These are phyloP conservation scores for Gymnothorax reevesii DNA, from an alignment of 2,797 vertebrate genomes.

Conservation along the genomic window DNA sequence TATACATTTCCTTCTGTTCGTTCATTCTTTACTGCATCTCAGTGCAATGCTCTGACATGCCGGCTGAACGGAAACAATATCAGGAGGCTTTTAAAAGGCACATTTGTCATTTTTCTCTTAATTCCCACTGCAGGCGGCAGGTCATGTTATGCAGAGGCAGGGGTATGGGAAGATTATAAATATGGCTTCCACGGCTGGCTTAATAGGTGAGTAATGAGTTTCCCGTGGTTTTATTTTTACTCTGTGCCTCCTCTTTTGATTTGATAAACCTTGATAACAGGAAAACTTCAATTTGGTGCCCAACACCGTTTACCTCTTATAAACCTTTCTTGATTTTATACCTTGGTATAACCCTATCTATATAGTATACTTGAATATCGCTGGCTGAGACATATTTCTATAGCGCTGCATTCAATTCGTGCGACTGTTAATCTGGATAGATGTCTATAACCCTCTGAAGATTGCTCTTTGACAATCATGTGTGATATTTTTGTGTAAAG, in stretches of 20 bases:
- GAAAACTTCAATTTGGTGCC: slow-evolving; percentile 55
- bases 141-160: slow-evolving; percentile 91
- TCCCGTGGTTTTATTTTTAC: slow-evolving; percentile 49
- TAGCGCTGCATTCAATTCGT: neutral
- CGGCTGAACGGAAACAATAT: slow-evolving; percentile 80
- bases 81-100: slow-evolving; percentile 80
- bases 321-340: slow-evolving; percentile 5
- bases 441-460: neutral
- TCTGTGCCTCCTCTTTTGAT: slow-evolving; percentile 55
- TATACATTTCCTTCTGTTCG: neutral
- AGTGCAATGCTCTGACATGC: slow-evolving; percentile 68
- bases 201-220: slow-evolving; percentile 93
- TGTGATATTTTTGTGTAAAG: neutral
- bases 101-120: slow-evolving; percentile 76
- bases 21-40: slow-evolving; percentile 24
- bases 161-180: slow-evolving; percentile 96
- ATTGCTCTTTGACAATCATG: neutral
- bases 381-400: neutral
- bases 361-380: neutral
- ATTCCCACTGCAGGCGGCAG: slow-evolving; percentile 87
- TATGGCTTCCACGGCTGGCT: slow-evolving; percentile 91
- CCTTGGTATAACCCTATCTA: slow-evolving; percentile 12
- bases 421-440: too few species aligned
- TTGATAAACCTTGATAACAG: slow-evolving; percentile 46
- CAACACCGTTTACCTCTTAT: slow-evolving; percentile 19